Evolutionary conservation across 2,113 vertebrate species (phyloP), one percentile per base, ranked within the genome.

Genomic region (Caranx ignobilis): DNA sequence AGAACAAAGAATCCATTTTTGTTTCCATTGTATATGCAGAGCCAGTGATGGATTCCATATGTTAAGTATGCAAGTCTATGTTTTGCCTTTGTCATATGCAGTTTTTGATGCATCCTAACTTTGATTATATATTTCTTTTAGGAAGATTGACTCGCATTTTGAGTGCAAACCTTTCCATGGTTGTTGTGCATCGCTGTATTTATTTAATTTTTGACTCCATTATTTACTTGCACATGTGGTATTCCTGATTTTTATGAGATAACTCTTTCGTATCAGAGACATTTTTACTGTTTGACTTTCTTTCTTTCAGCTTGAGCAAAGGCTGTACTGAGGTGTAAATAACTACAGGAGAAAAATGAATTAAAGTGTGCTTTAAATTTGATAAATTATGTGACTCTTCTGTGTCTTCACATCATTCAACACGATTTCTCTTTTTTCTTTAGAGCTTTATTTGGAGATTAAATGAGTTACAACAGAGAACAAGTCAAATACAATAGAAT

Each of bases 391-490:
- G 8, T 60, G 47, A 18, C 11, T 63, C 8, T 13, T 65, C 67
- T 2, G 2, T 56, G 65, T 9, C 2, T 19, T 54, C 12, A 77
- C 41, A 64, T 13, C 67, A 47, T 47, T 19, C 41, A 26, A 65
- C 37, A 39, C 5, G 0, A 15, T 50, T 77, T 71, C 6, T 34
- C 11, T 80, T 64, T 43, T 19, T 50, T 52, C 77, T 71, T 31
- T 35, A 45, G 26, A 37, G 34, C 59, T 92, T 85, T 85, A 87
- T 90, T 89, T 73, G 3, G 13, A 66, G 64, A n/a, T 47, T 90
- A 87, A 84, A 77, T 75, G 78, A 71, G 78, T 84, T 87, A 87
- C 86, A 87, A 77, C 88, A 93, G 79, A 77, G 26, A 75, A 75
- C 78, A 89, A 70, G 81, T 87, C 77, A 59, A 37, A 83, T 77